Conservation (phyloP, 2,113 vertebrate genomes). For the Tychaedon coryphoeus region DNA sequence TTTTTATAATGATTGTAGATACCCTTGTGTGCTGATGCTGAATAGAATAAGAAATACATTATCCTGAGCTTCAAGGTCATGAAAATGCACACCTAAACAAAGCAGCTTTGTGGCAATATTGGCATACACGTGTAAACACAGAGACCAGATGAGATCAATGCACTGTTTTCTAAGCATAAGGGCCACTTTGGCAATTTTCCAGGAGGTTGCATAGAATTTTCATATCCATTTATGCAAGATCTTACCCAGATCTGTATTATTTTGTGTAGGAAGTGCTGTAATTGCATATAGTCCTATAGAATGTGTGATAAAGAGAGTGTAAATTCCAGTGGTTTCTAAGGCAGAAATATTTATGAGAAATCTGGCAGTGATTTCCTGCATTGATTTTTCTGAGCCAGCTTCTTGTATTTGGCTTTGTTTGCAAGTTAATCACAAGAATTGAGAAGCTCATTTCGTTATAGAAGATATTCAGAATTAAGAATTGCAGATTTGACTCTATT, state of each 20-base stretch:
- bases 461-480: slow-evolving; percentile 25
- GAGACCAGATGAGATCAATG: neutral
- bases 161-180: neutral
- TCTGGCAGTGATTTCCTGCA: slow-evolving; percentile 10
- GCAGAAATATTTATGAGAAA: slow-evolving; percentile 44
- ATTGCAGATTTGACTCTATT: slow-evolving; percentile 49
- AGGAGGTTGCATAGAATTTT: neutral
- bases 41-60: slow-evolving; percentile 41
- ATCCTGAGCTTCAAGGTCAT: slow-evolving; percentile 48
- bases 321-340: slow-evolving; percentile 25
- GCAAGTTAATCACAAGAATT: slow-evolving; percentile 16
- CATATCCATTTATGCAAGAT: neutral
- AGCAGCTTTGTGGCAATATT: neutral
- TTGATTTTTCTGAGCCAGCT: slow-evolving; percentile 44
- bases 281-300: neutral
- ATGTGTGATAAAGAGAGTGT: neutral
- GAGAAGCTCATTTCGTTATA: slow-evolving; percentile 2
- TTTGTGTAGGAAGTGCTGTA: slow-evolving; percentile 12
- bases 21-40: slow-evolving; percentile 29
- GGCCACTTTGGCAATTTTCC: neutral
- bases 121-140: neutral
- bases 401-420: slow-evolving; percentile 51
- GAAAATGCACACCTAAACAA: neutral
- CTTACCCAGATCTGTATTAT: neutral
- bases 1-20: slow-evolving; percentile 66